phyloP scores from a whole-genome alignment of 1,140 invertebrate genomes.

The Brachionus paranguensis region DNA sequence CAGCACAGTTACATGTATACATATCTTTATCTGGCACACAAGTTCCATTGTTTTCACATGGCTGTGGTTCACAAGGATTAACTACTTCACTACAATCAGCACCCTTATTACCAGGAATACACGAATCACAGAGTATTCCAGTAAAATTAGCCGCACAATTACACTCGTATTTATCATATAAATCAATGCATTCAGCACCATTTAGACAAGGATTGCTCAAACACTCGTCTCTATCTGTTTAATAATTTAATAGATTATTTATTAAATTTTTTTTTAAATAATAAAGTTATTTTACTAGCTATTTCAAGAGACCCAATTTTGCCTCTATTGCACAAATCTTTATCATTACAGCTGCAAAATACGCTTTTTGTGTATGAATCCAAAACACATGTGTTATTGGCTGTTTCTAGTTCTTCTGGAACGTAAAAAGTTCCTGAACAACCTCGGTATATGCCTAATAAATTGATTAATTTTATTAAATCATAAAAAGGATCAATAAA shows the following conservation, averaged over 20 bases:
- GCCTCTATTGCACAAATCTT: background rate
- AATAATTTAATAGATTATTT: background rate
- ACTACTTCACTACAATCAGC: background rate
- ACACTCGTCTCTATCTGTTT: slow-evolving; percentile 63
- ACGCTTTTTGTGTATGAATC: slow-evolving; percentile 24
- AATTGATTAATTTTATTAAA: background rate
- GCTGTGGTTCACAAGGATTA: slow-evolving; percentile 43
- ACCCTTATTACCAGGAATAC: slow-evolving; percentile 9
- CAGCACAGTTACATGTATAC: background rate
- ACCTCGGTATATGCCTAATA: slow-evolving; percentile 8
- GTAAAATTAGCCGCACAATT: slow-evolving; percentile 12
- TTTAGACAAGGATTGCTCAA: slow-evolving; percentile 86
- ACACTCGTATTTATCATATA: slow-evolving; percentile 8
- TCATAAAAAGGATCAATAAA: background rate
- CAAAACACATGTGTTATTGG: background rate
- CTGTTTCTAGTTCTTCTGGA: background rate
- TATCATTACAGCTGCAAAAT: slow-evolving; percentile 8
- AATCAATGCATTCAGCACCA: slow-evolving; percentile 67
- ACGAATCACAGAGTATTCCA: slow-evolving; percentile 1
- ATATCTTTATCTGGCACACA: slow-evolving; percentile 41
- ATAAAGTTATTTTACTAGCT: background rate
- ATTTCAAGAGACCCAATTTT: background rate
- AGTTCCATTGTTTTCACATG: slow-evolving; percentile 49
- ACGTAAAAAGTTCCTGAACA: background rate
- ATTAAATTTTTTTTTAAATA: background rate